Percentiles rank a stretch among this genome's conserved stretches.
Conservation (phyloP, 2,888 invertebrate species). For the Dugesia japonica region DNA sequence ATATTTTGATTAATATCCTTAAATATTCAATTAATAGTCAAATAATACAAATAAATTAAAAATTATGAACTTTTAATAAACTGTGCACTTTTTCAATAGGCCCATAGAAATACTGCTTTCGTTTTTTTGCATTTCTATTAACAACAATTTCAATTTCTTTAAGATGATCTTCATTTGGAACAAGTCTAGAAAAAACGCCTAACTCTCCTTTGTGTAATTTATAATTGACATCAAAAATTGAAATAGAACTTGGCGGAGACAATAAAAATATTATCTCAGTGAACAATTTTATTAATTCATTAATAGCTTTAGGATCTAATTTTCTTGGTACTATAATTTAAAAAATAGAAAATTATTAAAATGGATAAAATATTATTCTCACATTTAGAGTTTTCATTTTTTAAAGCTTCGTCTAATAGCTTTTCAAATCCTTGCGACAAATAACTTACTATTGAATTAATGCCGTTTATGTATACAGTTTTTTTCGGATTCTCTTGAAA, state of each 20-base stretch:
- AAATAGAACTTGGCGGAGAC: background rate
- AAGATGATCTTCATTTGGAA: background rate
- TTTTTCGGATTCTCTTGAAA: background rate
- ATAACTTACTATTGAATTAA: background rate
- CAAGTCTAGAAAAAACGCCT: background rate
- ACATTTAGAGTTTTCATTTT: background rate
- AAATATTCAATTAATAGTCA: background rate
- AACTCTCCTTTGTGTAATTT: background rate
- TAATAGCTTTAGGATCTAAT: background rate
- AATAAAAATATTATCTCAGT: background rate
- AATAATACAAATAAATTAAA: background rate
- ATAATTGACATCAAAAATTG: constrained; percentile 4
- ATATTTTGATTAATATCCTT: background rate
- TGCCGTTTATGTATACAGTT: background rate
- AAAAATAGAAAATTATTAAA: too few relatives aligned
- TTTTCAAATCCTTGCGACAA: background rate
- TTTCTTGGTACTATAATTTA: constrained; percentile 9
- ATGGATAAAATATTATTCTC: background rate
- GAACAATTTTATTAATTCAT: background rate
- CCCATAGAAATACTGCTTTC: background rate
- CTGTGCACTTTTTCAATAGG: background rate
- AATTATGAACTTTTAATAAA: background rate
- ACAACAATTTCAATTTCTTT: background rate
- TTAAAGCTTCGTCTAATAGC: background rate
- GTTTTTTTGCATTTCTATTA: background rate